Base-by-base conservation (phyloP, 2,113 vertebrate genomes). In the Daubentonia madagascariensis region DNA sequence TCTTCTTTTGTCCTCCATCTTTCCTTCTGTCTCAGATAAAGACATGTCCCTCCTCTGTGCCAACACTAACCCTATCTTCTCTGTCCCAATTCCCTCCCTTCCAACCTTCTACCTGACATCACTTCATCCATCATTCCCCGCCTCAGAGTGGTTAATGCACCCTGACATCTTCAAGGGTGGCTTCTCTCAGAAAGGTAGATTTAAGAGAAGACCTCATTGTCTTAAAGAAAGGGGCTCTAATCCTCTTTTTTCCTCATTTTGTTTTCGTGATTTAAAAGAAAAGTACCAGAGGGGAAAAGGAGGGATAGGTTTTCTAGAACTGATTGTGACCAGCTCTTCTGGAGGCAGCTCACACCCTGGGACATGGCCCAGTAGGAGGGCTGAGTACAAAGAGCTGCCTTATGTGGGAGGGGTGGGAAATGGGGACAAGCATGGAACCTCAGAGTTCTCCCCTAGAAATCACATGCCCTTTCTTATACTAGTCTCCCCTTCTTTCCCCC, bases 361-460 rank as follows among this genome's bases (percentile, higher is more conserved):
- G 12, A 81, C 88, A 40, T 28, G 11, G 25, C 13, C 10, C 17
- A 40, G 1, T 0, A 22, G 35, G 6, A 73, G 8, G 23, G 12
- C 17, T 13, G 8, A n/a, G 16, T 28, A 16, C 6, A 48, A 35
- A 75, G 0, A 43, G 23, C 13, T 45, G 3, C 5, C 72, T 48
- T 17, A 22, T 70, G 14, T 20, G n/a, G 40, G 7, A 52, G 17
- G 8, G 2, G 9, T 18, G 6, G 28, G 7, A 22, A 1, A 3
- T 4, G 2, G 16, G 17, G 3, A 11, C 18, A 35, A 83, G 18
- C 1, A 11, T 16, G 5, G 45, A 76, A 20, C 0, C 2, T 59
- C 32, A 32, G 32, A 28, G 20, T 54, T 28, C 7, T 84, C 14
- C 65, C 22, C 81, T 52, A 40, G 57, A 72, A 86, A 63, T 6